Percentiles rank a stretch among this genome's conserved stretches.
phyloP scores from a whole-genome alignment of 1,140 invertebrate genomes.

The Bombus vancouverensis region DNA sequence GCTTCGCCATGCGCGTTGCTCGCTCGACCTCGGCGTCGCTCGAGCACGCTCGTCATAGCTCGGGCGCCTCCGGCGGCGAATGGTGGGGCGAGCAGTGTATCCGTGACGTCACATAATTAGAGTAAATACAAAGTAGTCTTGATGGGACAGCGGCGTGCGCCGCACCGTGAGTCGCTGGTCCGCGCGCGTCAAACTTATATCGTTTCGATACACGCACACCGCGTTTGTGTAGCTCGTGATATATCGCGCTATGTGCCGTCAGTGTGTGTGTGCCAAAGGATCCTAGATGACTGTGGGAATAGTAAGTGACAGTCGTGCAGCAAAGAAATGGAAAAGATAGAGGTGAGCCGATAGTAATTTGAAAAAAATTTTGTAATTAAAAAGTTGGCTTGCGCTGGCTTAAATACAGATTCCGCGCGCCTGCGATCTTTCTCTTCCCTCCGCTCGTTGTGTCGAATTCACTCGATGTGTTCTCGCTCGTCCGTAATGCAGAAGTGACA shows the following conservation, averaged over 20 bases:
- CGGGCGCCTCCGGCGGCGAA: constrained; percentile 57
- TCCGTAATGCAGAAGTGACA: constrained; percentile 74
- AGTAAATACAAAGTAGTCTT: constrained; percentile 90
- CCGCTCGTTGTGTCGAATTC: constrained; percentile 54
- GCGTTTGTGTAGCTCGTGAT: constrained; percentile 61
- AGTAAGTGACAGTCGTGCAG: constrained; percentile 77
- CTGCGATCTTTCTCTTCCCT: constrained; percentile 31
- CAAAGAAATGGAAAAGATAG: constrained; percentile 81
- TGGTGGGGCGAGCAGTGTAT: constrained; percentile 82
- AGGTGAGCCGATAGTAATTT: constrained; percentile 70
- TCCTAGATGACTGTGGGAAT: constrained; percentile 79
- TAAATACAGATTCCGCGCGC: constrained; percentile 7
- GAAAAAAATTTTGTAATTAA: not conserved
- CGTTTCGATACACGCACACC: constrained; percentile 69
- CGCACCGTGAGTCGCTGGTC: constrained; percentile 81
- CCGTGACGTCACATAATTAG: constrained; percentile 90
- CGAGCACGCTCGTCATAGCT: constrained; percentile 64
- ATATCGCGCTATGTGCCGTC: constrained; percentile 73
- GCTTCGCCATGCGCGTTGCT: constrained; percentile 64
- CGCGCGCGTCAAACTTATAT: constrained; percentile 81
- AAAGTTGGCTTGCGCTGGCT: not conserved
- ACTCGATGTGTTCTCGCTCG: constrained; percentile 46
- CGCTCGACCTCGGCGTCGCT: constrained; percentile 64
- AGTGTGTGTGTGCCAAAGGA: constrained; percentile 73
- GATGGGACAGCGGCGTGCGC: constrained; percentile 86